phyloP scores from a whole-genome alignment of 1,140 invertebrate genomes.

The Metopolophium dirhodum region DNA sequence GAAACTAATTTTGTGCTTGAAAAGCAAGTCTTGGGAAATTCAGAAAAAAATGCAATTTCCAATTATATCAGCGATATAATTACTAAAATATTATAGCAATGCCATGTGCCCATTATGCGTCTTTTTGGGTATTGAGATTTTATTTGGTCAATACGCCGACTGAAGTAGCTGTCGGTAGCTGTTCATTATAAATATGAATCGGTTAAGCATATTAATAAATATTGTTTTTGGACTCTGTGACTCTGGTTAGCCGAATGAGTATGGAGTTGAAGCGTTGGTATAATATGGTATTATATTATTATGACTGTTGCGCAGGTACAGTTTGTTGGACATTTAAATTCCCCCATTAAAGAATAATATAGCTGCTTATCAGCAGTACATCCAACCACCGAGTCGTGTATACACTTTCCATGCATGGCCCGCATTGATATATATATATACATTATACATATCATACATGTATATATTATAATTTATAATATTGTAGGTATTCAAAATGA shows the following conservation, averaged over 20 bases:
- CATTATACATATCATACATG: neutral
- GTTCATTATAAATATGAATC: no score
- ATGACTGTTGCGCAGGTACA: neutral
- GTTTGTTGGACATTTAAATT: slow-evolving; percentile 18
- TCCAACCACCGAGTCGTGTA: neutral
- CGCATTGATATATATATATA: slow-evolving; percentile 24
- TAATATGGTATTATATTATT: neutral
- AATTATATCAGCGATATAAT: no score
- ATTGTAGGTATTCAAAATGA: slow-evolving; percentile 38
- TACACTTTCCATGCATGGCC: slow-evolving; percentile 5
- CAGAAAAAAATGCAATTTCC: no score
- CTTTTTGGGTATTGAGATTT: no score
- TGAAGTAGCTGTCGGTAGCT: no score
- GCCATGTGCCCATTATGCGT: no score
- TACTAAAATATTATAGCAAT: no score
- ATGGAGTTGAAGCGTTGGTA: neutral
- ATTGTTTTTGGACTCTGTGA: neutral
- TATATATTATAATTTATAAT: neutral
- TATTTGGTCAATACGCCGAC: no score
- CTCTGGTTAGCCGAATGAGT: neutral
- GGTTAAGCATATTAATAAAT: neutral
- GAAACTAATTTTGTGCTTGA: no score
- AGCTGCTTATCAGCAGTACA: neutral
- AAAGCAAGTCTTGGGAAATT: no score
- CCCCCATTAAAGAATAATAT: neutral